Conservation (phyloP, 2,888 invertebrate species). For the Hydroisotoma schaefferi region DNA sequence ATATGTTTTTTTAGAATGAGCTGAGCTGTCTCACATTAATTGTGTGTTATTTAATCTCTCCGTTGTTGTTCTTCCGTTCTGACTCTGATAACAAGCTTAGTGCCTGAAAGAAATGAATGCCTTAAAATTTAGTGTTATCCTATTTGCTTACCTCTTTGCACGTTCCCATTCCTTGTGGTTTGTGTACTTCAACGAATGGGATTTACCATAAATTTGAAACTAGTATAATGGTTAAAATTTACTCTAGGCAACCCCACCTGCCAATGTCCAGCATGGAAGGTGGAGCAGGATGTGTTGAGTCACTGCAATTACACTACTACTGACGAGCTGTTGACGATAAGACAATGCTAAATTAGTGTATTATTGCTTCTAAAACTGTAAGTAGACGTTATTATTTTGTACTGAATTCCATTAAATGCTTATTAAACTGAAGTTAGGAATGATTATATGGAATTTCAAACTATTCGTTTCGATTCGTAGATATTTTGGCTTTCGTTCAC, state of each 20-base stretch:
- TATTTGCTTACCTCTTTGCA: constrained; percentile 27
- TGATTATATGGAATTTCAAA: neutral
- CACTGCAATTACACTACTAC: neutral
- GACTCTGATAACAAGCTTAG: neutral
- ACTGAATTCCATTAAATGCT: neutral
- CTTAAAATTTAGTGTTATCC: neutral
- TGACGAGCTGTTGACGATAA: neutral
- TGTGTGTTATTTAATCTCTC: neutral
- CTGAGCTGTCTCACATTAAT: constrained; percentile 1
- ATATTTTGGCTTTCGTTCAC: too few species aligned
- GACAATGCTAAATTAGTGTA: neutral
- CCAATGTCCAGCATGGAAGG: constrained; percentile 2
- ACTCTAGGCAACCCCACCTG: too few species aligned
- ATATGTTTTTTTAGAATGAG: constrained; percentile 12
- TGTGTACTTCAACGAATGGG: too few species aligned
- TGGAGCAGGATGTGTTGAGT: too few species aligned
- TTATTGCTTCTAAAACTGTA: neutral
- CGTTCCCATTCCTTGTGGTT: constrained; percentile 29
- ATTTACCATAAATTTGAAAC: neutral
- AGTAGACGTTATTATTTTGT: neutral
- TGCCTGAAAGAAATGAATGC: neutral
- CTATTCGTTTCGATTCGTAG: too few species aligned
- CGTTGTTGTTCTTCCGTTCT: neutral
- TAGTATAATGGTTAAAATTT: neutral
- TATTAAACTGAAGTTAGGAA: neutral